phyloP scores from a whole-genome alignment of 2,113 vertebrate species.

The Dascyllus trimaculatus region DNA sequence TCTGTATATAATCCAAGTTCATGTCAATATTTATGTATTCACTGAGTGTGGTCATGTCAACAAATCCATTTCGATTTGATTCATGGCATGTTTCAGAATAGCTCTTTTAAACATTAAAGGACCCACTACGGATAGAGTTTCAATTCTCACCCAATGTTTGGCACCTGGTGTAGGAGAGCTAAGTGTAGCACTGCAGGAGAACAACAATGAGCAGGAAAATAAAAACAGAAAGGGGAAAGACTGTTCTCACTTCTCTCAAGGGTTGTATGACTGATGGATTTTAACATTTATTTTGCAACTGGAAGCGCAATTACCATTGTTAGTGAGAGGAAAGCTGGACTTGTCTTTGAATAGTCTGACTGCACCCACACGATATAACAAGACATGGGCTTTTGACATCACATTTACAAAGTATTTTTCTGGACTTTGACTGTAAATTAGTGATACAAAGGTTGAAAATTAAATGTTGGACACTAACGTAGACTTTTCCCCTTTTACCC shows the following conservation, averaged over 20 bases:
- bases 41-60: no score
- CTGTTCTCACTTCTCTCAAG: neutral
- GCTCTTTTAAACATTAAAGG: neutral
- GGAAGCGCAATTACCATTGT: neutral
- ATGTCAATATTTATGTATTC: no score
- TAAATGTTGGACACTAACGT: neutral
- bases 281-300: neutral
- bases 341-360: neutral
- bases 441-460: neutral
- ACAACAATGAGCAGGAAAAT: neutral
- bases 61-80: no score
- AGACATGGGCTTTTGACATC: neutral
- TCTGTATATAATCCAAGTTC: no score
- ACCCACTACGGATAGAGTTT: neutral
- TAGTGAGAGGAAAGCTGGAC: neutral
- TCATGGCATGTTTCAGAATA: neutral
- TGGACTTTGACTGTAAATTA: neutral
- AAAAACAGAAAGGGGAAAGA: neutral
- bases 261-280: neutral
- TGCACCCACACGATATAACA: constrained; percentile 4
- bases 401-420: neutral
- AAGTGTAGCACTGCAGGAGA: neutral
- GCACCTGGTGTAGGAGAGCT: neutral
- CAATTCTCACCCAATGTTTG: constrained; percentile 5
- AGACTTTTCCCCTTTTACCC: neutral